These are phyloP conservation scores for Hydraecia micacea DNA, from an alignment of 2,888 invertebrate genomes.

Conservation along the genomic window DNA sequence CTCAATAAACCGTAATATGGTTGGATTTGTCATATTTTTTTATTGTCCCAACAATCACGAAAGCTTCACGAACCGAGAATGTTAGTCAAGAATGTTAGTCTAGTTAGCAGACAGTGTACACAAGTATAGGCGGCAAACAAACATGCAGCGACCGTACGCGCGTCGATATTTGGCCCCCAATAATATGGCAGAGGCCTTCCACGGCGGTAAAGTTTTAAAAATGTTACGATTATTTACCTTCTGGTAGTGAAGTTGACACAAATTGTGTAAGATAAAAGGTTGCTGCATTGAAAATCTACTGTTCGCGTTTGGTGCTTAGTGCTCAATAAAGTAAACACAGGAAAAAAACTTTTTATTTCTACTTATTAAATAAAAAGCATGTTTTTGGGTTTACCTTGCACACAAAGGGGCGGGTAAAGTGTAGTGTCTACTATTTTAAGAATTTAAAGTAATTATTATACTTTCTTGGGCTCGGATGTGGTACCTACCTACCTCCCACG, in stretches of 20 bases:
- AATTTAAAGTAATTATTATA: not conserved
- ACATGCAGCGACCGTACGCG: constrained; percentile 85
- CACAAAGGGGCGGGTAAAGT: not conserved
- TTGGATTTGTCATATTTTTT: constrained; percentile 86
- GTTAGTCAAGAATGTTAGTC: constrained; percentile 50
- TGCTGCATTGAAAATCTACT: not conserved
- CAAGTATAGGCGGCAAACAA: constrained; percentile 59
- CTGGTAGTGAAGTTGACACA: not conserved
- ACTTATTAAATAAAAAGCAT: too few relatives aligned
- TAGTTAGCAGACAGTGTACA: constrained; percentile 61
- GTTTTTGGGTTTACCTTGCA: not conserved
- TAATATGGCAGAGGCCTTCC: constrained; percentile 81
- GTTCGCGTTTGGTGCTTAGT: not conserved
- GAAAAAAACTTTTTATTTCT: not conserved
- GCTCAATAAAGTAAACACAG: not conserved
- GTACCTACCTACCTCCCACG: not conserved
- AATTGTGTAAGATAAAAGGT: not conserved
- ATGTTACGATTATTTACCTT: constrained; percentile 4
- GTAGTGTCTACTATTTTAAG: not conserved
- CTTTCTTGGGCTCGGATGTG: not conserved
- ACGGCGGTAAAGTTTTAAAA: constrained; percentile 80
- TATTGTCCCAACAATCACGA: constrained; percentile 84
- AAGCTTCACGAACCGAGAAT: constrained; percentile 65
- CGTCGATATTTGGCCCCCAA: constrained; percentile 81
- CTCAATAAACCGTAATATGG: constrained; percentile 83